Conservation (phyloP, 2,113 vertebrate genomes). For the Labrus mixtus region DNA sequence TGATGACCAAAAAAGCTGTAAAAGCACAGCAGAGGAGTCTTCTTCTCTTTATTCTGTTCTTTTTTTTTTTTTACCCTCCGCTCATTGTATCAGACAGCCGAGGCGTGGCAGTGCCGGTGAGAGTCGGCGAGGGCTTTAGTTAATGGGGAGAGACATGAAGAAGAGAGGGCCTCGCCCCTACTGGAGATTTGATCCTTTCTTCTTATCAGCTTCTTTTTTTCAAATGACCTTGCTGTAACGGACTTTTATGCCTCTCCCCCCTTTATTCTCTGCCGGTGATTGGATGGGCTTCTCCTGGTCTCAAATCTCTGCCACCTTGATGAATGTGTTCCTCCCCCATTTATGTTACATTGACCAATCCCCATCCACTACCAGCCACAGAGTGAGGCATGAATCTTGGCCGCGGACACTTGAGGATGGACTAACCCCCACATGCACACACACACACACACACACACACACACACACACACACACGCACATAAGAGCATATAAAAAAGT, state of each 20-base stretch:
- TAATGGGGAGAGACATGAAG: slow-evolving; percentile 74
- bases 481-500: background rate
- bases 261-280: slow-evolving; percentile 72
- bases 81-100: slow-evolving; percentile 53
- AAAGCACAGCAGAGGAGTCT: slow-evolving; percentile 1
- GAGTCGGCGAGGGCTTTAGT: slow-evolving; percentile 50
- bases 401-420: slow-evolving; percentile 18
- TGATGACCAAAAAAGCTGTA: slow-evolving; percentile 39
- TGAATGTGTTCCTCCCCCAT: slow-evolving; percentile 71
- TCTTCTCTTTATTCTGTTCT: background rate
- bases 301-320: slow-evolving; percentile 74
- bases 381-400: slow-evolving; percentile 47
- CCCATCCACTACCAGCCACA: slow-evolving; percentile 24
- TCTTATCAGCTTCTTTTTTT: slow-evolving; percentile 80
- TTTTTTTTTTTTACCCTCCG: background rate
- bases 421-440: background rate
- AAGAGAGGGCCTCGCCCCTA: slow-evolving; percentile 45
- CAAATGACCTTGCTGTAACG: slow-evolving; percentile 76
- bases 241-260: slow-evolving; percentile 71
- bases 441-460: background rate
- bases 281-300: slow-evolving; percentile 69
- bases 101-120: slow-evolving; percentile 44
- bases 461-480: background rate
- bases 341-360: slow-evolving; percentile 63
- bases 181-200: slow-evolving; percentile 73